Percentiles rank a stretch among this genome's conserved stretches.
Evolutionary conservation across 1,140 invertebrate genomes (phyloP).

Genomic region (Maconellicoccus hirsutus): DNA sequence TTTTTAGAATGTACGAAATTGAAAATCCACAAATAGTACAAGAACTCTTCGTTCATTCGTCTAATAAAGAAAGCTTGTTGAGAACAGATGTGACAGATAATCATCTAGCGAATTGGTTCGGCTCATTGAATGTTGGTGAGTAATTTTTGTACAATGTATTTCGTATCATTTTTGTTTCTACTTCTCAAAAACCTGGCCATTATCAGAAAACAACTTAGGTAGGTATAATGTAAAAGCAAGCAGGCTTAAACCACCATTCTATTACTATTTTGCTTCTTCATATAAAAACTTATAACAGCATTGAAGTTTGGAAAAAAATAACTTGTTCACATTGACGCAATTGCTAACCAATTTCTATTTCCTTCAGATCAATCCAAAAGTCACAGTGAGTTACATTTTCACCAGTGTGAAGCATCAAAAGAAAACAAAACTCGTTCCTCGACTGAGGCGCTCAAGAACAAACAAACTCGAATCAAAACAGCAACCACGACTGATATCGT

Average conservation of each 20-base stretch:
- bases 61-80: background rate
- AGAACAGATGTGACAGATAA: background rate
- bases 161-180: no score
- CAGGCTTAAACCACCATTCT: no score
- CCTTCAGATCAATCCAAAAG: background rate
- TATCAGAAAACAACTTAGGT: no score
- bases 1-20: slow-evolving; percentile 13
- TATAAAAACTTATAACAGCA: no score
- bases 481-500: background rate
- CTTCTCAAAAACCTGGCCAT: no score
- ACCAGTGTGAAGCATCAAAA: background rate
- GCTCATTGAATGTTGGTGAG: background rate
- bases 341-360: no score
- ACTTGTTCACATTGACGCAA: no score
- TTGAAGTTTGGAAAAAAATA: no score
- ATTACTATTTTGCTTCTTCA: no score
- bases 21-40: slow-evolving; percentile 12
- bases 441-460: background rate
- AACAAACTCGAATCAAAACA: background rate
- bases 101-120: background rate
- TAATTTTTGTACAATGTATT: no score
- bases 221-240: no score
- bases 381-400: background rate
- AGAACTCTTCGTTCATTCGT: slow-evolving; percentile 5
- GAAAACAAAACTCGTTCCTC: background rate